These are phyloP conservation scores for Cosmorhoe ocellata DNA, from an alignment of 2,888 invertebrate species.

Conservation along the genomic window DNA sequence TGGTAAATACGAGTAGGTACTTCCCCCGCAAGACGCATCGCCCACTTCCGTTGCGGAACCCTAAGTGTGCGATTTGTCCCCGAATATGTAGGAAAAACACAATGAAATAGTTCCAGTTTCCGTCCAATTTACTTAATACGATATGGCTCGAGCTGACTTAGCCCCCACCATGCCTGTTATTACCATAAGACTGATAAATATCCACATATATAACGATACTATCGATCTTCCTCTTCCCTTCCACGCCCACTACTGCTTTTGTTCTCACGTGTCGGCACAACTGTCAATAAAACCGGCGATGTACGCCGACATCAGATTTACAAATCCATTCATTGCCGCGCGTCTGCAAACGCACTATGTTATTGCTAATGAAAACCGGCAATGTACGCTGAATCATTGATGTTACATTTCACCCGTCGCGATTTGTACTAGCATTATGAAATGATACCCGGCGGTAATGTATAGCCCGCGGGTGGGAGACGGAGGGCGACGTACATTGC, in stretches of 20 bases:
- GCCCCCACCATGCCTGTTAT: slow-evolving; percentile 44
- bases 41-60: slow-evolving; percentile 31
- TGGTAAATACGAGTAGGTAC: slow-evolving; percentile 19
- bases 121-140: slow-evolving; percentile 72
- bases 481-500: slow-evolving; percentile 6
- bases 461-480: slow-evolving; percentile 3
- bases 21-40: slow-evolving; percentile 28
- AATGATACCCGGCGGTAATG: slow-evolving; percentile 5
- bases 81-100: slow-evolving; percentile 50
- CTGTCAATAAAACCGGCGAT: slow-evolving; percentile 29
- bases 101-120: slow-evolving; percentile 62
- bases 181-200: slow-evolving; percentile 64
- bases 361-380: slow-evolving; percentile 10
- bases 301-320: slow-evolving; percentile 4
- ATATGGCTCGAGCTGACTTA: slow-evolving; percentile 52
- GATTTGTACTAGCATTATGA: slow-evolving; percentile 2
- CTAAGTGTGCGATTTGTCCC: slow-evolving; percentile 43
- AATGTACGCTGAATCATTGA: slow-evolving; percentile 7
- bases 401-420: slow-evolving; percentile 14
- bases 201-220: slow-evolving; percentile 48
- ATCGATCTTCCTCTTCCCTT: slow-evolving; percentile 37
- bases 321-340: slow-evolving; percentile 7
- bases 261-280: slow-evolving; percentile 12
- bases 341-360: background rate
- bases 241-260: slow-evolving; percentile 33